phyloP scores from a whole-genome alignment of 2,888 invertebrate species.

The Agonopterix alstromeriana region DNA sequence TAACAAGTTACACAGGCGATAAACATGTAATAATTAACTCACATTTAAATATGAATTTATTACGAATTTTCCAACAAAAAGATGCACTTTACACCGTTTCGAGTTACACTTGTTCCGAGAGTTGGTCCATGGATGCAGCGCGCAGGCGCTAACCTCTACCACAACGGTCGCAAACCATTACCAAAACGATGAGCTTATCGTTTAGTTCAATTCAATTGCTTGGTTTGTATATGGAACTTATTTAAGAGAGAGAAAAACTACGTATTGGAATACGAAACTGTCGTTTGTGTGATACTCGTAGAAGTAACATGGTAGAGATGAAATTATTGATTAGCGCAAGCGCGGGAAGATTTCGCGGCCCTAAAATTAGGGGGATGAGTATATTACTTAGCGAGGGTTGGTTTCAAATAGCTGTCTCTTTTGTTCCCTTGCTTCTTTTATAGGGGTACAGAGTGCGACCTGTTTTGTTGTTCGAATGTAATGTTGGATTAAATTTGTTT shows the following conservation, averaged over 20 bases:
- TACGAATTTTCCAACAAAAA: conserved; percentile 42
- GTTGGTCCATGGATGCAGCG: conserved; percentile 59
- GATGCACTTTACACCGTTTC: conserved; percentile 53
- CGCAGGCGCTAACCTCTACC: conserved; percentile 55
- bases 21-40: conserved; percentile 31
- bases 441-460: conserved; percentile 10
- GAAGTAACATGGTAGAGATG: conserved; percentile 22
- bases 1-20: no score
- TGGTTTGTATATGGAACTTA: background rate
- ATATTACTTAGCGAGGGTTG: conserved; percentile 17
- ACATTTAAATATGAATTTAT: conserved; percentile 39
- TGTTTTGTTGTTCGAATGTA: conserved; percentile 2
- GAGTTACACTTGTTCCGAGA: conserved; percentile 54
- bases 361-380: conserved; percentile 32
- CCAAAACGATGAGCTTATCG: background rate
- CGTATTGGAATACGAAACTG: conserved; percentile 22
- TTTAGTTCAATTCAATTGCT: conserved; percentile 25
- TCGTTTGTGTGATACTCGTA: background rate
- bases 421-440: conserved; percentile 11
- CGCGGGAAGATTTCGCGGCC: conserved; percentile 49
- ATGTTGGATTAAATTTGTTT: conserved; percentile 3
- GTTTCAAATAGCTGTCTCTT: conserved; percentile 18
- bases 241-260: conserved; percentile 2
- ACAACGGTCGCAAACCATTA: conserved; percentile 28
- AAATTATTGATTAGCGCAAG: conserved; percentile 68